These are phyloP conservation scores for Zophobas atratus DNA, from an alignment of 1,140 invertebrate genomes.

Conservation along the genomic window DNA sequence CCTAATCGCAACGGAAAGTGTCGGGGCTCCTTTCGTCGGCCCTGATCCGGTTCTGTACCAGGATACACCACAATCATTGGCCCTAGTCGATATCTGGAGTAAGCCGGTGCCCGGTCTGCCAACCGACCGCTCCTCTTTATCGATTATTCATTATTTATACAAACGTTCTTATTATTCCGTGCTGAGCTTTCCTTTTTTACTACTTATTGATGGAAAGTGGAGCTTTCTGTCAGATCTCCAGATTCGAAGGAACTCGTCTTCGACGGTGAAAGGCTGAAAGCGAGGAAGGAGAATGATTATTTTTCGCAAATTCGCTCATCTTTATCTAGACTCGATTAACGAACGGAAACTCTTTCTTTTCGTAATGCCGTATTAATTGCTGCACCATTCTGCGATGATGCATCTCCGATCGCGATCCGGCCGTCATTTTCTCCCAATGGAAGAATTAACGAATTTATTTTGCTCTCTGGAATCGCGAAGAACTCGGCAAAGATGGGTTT, in stretches of 20 bases:
- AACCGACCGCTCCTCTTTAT: slow-evolving; percentile 61
- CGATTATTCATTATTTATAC: slow-evolving; percentile 68
- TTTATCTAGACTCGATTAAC: slow-evolving; percentile 17
- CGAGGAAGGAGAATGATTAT: slow-evolving; percentile 7
- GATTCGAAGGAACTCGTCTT: not conserved
- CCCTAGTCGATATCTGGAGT: slow-evolving; percentile 65
- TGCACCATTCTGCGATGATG: not conserved
- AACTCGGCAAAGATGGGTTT: not conserved
- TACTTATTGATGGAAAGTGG: slow-evolving; percentile 42
- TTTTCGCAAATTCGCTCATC: slow-evolving; percentile 9
- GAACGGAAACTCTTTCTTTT: slow-evolving; percentile 22
- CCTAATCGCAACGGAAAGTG: too few species aligned
- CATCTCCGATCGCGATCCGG: not conserved
- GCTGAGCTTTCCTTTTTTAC: slow-evolving; percentile 58
- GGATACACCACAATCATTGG: slow-evolving; percentile 45
- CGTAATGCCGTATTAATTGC: slow-evolving; percentile 16
- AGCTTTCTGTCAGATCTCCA: slow-evolving; percentile 35
- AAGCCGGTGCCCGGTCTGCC: slow-evolving; percentile 63
- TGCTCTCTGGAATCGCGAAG: not conserved
- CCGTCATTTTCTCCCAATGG: not conserved
- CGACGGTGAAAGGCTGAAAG: not conserved
- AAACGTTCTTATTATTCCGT: slow-evolving; percentile 66
- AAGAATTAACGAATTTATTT: not conserved
- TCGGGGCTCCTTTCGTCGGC: too few species aligned
- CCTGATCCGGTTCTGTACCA: slow-evolving; percentile 37